Conservation (phyloP, 1,140 invertebrate genomes). For the Lepidurus packardi region DNA sequence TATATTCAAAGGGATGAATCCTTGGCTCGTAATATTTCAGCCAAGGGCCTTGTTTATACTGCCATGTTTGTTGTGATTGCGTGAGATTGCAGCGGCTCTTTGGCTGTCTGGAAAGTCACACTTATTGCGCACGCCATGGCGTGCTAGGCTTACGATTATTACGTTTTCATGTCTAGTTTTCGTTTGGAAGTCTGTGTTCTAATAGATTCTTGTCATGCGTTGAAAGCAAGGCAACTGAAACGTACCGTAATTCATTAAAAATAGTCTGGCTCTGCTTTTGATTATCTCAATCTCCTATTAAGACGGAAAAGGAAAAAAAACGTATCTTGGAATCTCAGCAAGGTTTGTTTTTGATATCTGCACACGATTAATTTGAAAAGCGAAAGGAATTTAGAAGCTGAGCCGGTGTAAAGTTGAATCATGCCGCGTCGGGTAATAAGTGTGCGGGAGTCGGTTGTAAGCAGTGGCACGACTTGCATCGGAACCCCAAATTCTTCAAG, state of each 20-base stretch:
- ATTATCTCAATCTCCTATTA: background rate
- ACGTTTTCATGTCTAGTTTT: background rate
- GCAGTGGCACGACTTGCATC: background rate
- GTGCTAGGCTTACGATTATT: background rate
- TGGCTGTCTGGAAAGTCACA: background rate
- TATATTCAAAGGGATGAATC: no score
- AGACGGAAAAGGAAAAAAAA: background rate
- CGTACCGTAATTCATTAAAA: background rate
- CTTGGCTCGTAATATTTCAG: background rate
- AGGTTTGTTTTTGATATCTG: no score
- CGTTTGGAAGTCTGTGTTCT: background rate
- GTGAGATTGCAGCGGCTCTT: background rate
- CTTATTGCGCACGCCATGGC: background rate
- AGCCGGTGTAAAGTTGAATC: no score
- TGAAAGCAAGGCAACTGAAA: background rate
- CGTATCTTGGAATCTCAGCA: no score
- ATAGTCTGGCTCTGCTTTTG: background rate
- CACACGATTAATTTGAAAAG: no score
- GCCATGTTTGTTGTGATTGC: constrained; percentile 5
- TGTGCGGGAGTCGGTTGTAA: background rate
- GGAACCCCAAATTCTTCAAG: background rate
- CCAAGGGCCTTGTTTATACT: background rate
- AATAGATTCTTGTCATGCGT: no score
- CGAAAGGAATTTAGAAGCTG: no score
- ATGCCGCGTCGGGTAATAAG: constrained; percentile 1